A percentile compares a stretch with the other conserved stretches of the same genome.
Conservation (phyloP, 2,113 vertebrate genomes). For the Tetrao urogallus region DNA sequence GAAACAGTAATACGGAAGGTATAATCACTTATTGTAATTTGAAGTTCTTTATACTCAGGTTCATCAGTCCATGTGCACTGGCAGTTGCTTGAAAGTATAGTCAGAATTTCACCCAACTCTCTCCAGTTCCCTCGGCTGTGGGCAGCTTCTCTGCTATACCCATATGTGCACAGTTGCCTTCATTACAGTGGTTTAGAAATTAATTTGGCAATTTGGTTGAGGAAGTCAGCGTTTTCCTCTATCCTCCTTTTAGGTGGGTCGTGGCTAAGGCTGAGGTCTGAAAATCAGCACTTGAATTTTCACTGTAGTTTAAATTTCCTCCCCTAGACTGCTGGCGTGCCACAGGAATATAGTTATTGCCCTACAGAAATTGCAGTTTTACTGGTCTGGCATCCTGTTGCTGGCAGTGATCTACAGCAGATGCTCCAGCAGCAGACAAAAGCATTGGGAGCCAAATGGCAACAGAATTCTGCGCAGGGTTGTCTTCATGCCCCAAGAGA, state of each 20-base stretch:
- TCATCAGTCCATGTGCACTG: not conserved
- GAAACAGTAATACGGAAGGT: not conserved
- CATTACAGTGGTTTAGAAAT: conserved; percentile 11
- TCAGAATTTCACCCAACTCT: not conserved
- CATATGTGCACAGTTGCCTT: conserved; percentile 4
- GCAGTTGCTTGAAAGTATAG: not conserved
- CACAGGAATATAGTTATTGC: not conserved
- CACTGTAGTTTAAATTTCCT: not conserved
- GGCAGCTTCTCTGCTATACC: not conserved
- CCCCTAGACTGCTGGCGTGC: not conserved
- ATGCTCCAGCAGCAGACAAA: conserved; percentile 43
- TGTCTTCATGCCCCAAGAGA: not conserved
- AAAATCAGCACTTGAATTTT: not conserved
- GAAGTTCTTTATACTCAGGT: not conserved
- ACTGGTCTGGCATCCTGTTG: not conserved
- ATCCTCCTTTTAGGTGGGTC: not conserved
- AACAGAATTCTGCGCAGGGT: not conserved
- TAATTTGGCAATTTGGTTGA: not conserved
- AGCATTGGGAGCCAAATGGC: not conserved
- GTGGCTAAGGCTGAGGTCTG: not conserved
- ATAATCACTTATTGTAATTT: not conserved
- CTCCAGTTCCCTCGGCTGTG: not conserved
- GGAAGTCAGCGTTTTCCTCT: not conserved
- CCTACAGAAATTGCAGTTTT: conserved; percentile 42
- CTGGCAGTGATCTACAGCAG: conserved; percentile 48